Evolutionary conservation across 2,113 vertebrate species (phyloP).

Genomic region (Urocynchramus pylzowi): DNA sequence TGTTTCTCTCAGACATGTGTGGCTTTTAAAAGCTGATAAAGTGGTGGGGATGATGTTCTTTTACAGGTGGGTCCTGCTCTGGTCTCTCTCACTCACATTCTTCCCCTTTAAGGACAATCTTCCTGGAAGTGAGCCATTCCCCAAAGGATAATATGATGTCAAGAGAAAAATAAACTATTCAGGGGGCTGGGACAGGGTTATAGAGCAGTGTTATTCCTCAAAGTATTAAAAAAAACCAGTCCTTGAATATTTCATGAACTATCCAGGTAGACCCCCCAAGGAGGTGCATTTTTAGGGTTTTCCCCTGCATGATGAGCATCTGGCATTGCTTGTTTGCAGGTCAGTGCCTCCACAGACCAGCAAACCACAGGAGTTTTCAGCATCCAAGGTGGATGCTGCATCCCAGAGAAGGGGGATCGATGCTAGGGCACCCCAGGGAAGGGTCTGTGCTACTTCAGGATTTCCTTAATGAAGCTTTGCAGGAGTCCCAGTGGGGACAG

Average conservation of each 20-base stretch:
- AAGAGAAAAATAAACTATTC: background rate
- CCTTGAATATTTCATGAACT: background rate
- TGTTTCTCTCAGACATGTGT: background rate
- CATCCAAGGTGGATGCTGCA: background rate
- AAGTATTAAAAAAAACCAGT: background rate
- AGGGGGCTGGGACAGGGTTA: background rate
- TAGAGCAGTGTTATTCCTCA: background rate
- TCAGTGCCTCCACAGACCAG: background rate
- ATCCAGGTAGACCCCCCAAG: background rate
- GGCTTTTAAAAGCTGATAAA: background rate
- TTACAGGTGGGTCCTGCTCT: background rate
- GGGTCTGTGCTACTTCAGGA: background rate
- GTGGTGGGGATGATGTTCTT: background rate
- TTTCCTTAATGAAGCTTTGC: background rate
- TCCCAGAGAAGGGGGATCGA: fast-evolving
- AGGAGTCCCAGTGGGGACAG: background rate
- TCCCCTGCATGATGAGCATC: background rate
- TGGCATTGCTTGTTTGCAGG: background rate
- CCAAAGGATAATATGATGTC: background rate
- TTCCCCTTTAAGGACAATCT: background rate
- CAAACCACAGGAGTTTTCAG: background rate
- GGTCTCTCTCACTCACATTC: background rate
- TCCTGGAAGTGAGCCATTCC: background rate
- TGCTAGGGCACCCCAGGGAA: background rate
- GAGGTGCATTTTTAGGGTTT: background rate